Evolutionary conservation across 1,140 invertebrate species (phyloP), one percentile per base, ranked within the genome.

Genomic region (Pseudomyrmex dendroicus): DNA sequence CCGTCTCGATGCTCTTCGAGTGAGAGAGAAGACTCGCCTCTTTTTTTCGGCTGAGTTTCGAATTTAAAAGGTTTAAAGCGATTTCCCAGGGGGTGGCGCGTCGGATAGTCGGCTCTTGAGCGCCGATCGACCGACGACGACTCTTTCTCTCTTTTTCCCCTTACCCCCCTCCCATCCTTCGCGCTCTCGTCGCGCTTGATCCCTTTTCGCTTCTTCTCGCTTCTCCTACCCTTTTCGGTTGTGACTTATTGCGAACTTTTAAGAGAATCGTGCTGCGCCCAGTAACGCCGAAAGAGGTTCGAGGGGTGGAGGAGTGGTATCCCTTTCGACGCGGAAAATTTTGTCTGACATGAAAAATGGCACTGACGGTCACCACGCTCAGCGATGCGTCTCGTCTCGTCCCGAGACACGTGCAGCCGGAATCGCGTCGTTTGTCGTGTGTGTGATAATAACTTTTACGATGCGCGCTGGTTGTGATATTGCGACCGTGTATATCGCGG

Each of bases 11-110:
- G 83, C 82, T 88, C 61, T 56, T 86, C 63, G 84, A 86, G 35
- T 35, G 35, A 35, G 35, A 35, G 35, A 35, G 73, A 62, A 83
- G 70, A 84, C 76, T 82, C 52, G 84, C 77, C 70, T 61, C 73
- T 86, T 86, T 82, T 88, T 89, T 84, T 72, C 70, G 63, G 59
- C 67, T 57, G 25, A 1, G 66, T 82, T 62, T 76, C 89, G 86
- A 93, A 92, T 94, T 93, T 94, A 93, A 94, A 94, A 94, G 93
- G 94, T 94, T 94, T 94, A 94, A 93, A 94, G 74, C 94, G 93
- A 94, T 94, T 94, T 94, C 93, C 93, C 93, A 87, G 73, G 92
- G 91, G 93, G 89, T 90, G 89, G 87, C 70, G 78, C 86, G 89
- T 73, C 87, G 87, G 85, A 91, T 92, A 90, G 84, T 90, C 90